Conservation (phyloP, 2,797 vertebrate genomes). For the Mus spretus region DNA sequence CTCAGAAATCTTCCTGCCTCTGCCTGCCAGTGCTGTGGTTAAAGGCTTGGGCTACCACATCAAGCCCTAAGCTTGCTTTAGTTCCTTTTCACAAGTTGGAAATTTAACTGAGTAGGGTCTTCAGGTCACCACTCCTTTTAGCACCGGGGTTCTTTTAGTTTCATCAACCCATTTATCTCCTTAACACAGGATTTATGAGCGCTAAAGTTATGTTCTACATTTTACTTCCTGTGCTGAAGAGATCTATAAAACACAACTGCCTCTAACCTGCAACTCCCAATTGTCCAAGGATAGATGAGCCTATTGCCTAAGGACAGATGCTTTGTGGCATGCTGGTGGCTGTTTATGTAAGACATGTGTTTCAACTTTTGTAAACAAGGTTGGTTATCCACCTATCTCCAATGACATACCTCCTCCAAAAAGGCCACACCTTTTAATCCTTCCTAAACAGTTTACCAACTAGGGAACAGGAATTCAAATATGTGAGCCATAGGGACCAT, state of each 20-base stretch:
- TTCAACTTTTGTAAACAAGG: not conserved
- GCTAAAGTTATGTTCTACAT: not conserved
- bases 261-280: not conserved
- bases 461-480: not conserved
- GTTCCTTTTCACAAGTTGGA: not conserved
- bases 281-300: not conserved
- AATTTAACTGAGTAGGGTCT: not conserved
- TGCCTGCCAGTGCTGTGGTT: not conserved
- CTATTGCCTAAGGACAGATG: not conserved
- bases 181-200: not conserved
- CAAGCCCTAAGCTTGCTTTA: not conserved
- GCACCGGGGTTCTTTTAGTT: not conserved
- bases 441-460: not conserved
- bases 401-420: not conserved
- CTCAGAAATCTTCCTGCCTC: not conserved
- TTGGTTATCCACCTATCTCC: not conserved
- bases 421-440: not conserved
- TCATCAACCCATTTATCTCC: not conserved
- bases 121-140: not conserved
- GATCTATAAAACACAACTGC: not conserved
- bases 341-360: not conserved
- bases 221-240: not conserved
- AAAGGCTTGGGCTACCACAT: not conserved
- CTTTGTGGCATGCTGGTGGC: not conserved
- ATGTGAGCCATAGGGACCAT: not conserved